Conservation (phyloP, 2,113 vertebrate species). For the Entomyzon cyanotis region DNA sequence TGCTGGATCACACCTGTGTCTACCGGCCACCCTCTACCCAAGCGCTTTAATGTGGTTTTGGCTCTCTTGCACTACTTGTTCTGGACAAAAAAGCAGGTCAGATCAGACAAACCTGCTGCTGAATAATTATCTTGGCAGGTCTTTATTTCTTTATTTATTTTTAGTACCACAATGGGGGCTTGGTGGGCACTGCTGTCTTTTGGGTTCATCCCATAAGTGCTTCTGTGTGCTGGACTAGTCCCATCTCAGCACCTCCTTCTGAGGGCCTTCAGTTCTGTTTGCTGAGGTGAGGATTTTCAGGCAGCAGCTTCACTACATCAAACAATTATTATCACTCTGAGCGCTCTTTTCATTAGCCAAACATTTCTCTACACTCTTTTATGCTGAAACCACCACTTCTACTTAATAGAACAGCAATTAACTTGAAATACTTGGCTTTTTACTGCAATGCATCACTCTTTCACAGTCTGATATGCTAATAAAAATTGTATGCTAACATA, state of each 20-base stretch:
- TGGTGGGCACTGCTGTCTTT: rapidly evolving
- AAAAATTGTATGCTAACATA: conserved; percentile 60
- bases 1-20: background rate
- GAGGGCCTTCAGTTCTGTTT: background rate
- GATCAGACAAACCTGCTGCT: background rate
- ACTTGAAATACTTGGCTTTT: conserved; percentile 59
- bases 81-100: background rate
- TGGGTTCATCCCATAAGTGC: background rate
- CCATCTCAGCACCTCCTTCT: background rate
- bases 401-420: conserved; percentile 63
- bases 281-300: background rate
- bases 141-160: background rate
- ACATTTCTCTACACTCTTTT: conserved; percentile 37
- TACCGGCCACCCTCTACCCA: background rate
- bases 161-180: background rate
- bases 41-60: background rate
- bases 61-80: background rate
- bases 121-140: background rate
- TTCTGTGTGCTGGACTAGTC: background rate
- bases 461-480: conserved; percentile 45
- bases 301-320: background rate
- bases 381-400: conserved; percentile 42
- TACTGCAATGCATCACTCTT: conserved; percentile 46
- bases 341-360: conserved; percentile 51
- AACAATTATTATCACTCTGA: conserved; percentile 14